These are phyloP conservation scores for Hemicordylus capensis DNA, from an alignment of 2,113 vertebrate genomes.

Conservation along the genomic window DNA sequence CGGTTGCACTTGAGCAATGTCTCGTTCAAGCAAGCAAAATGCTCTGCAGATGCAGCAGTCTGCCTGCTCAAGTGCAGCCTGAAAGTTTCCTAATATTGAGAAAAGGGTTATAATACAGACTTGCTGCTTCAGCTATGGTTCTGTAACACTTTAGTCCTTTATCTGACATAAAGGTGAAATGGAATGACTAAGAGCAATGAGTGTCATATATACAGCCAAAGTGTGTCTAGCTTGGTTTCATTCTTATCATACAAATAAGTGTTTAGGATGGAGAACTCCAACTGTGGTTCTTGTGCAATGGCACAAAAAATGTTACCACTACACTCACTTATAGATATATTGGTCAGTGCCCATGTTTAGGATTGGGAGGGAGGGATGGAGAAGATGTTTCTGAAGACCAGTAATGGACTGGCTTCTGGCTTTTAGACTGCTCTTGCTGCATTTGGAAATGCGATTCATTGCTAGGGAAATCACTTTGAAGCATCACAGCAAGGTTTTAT, in stretches of 20 bases:
- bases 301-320: not conserved
- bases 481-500: not conserved
- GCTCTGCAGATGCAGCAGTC: not conserved
- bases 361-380: rapidly evolving
- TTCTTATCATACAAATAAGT: constrained; percentile 4
- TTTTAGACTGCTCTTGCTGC: constrained; percentile 31
- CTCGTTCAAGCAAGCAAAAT: not conserved
- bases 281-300: not conserved
- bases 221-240: not conserved
- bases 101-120: not conserved
- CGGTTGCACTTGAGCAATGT: not conserved
- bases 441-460: not conserved
- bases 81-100: not conserved
- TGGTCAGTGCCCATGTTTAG: not conserved
- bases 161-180: not conserved
- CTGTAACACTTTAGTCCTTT: not conserved
- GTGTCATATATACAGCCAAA: constrained; percentile 16
- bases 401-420: rapidly evolving
- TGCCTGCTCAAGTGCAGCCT: not conserved
- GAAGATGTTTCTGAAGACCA: not conserved
- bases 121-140: constrained; percentile 15
- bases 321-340: not conserved
- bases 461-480: not conserved
- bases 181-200: not conserved
- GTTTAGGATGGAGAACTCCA: not conserved